phyloP scores from a whole-genome alignment of 2,113 vertebrate species.

The Opisthocomus hoazin region DNA sequence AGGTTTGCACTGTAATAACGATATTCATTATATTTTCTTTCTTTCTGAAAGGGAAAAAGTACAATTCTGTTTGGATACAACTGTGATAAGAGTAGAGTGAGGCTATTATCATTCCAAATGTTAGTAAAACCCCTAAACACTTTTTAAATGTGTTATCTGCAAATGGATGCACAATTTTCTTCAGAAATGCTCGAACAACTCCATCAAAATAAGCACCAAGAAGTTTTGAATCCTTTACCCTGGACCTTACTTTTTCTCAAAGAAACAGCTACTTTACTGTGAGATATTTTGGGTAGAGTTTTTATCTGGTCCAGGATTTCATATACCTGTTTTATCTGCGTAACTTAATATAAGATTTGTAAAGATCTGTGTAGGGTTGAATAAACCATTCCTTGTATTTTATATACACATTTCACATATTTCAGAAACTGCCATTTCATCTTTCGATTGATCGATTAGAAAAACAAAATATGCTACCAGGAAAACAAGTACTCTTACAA shows the following conservation, averaged over 20 bases:
- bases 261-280: background rate
- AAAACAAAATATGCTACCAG: background rate
- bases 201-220: background rate
- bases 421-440: background rate
- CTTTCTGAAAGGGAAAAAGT: background rate
- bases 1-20: background rate
- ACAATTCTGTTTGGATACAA: constrained; percentile 7
- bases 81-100: constrained; percentile 14
- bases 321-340: background rate
- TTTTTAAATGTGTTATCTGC: background rate
- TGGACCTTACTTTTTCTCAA: background rate
- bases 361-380: background rate
- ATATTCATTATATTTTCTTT: background rate
- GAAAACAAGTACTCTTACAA: background rate
- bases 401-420: background rate
- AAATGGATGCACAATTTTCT: constrained; percentile 4
- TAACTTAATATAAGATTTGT: background rate
- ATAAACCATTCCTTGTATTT: background rate
- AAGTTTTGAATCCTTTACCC: background rate
- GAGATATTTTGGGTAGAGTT: background rate
- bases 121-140: background rate
- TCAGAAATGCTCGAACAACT: background rate
- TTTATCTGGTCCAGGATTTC: background rate
- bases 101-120: background rate
- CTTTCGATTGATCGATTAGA: background rate